Percentiles rank a stretch among this genome's conserved stretches.
Evolutionary conservation across 2,113 vertebrate genomes (phyloP).

Genomic region (Oxygymnocypris stewartii): DNA sequence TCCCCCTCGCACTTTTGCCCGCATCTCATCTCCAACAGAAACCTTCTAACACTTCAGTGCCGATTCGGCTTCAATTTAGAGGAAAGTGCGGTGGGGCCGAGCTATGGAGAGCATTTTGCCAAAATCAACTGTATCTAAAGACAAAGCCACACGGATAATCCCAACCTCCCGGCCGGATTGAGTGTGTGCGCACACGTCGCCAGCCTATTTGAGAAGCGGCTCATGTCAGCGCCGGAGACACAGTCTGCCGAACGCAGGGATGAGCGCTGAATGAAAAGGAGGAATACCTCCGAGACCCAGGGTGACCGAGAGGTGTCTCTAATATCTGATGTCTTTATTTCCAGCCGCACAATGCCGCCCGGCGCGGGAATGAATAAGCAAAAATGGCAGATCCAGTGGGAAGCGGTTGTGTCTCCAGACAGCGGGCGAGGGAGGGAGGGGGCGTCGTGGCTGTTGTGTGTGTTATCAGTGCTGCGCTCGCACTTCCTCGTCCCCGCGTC

Average conservation of each 20-base stretch:
- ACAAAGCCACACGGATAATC: constrained; percentile 5
- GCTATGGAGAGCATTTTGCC: not conserved
- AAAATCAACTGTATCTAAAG: constrained; percentile 26
- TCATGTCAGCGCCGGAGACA: constrained; percentile 28
- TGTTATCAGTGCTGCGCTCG: constrained; percentile 42
- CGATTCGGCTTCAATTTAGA: constrained; percentile 20
- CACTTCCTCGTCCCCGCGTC: constrained; percentile 36
- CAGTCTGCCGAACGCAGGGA: constrained; percentile 14
- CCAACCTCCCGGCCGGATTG: not conserved
- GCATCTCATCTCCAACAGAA: constrained; percentile 40
- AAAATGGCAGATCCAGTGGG: constrained; percentile 45
- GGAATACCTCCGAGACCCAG: constrained; percentile 38
- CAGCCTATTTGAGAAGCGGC: constrained; percentile 32
- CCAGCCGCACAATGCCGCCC: constrained; percentile 28
- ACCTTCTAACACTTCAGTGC: constrained; percentile 18
- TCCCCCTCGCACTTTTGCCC: constrained; percentile 15
- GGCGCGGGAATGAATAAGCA: constrained; percentile 39
- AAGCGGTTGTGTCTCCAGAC: constrained; percentile 7
- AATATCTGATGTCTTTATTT: constrained; percentile 44
- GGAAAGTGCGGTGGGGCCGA: not conserved
- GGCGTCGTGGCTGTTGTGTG: constrained; percentile 18
- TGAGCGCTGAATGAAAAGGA: constrained; percentile 39
- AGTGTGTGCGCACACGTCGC: not conserved
- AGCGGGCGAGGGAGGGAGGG: not conserved
- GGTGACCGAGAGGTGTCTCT: constrained; percentile 43